Evolutionary conservation across 1,140 invertebrate genomes (phyloP).

Genomic region (Stenopsyche tienmushanensis): DNA sequence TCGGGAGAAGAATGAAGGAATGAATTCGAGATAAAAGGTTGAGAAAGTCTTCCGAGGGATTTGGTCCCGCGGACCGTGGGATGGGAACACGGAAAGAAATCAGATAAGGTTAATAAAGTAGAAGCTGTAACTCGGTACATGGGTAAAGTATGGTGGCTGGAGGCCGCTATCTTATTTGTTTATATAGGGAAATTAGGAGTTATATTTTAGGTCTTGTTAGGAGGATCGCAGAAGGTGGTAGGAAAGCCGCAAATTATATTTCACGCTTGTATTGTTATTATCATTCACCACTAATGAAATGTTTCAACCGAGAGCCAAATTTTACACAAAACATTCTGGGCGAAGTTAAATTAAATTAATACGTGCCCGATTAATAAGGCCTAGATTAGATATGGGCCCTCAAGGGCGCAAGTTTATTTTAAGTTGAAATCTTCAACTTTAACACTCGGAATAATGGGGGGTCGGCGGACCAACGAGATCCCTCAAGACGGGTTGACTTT

Average conservation of each 20-base stretch:
- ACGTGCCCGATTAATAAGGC: too few species aligned
- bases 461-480: too few species aligned
- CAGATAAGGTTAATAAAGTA: slow-evolving; percentile 31
- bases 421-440: too few species aligned
- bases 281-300: too few species aligned
- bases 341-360: too few species aligned
- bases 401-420: too few species aligned
- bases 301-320: too few species aligned
- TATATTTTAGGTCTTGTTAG: neutral
- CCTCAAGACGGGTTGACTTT: too few species aligned
- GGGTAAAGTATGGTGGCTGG: slow-evolving; percentile 9
- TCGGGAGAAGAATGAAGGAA: slow-evolving; percentile 16
- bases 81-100: slow-evolving; percentile 18
- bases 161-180: slow-evolving; percentile 21
- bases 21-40: slow-evolving; percentile 23
- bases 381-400: too few species aligned
- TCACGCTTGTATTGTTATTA: slow-evolving; percentile 6
- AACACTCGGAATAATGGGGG: too few species aligned
- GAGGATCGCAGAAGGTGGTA: neutral
- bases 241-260: too few species aligned
- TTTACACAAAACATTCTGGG: too few species aligned
- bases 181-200: neutral
- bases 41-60: slow-evolving; percentile 7
- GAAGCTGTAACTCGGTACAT: slow-evolving; percentile 17
- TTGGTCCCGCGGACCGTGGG: slow-evolving; percentile 4